Percentiles rank a stretch among this genome's conserved stretches.
Evolutionary conservation across 2,113 vertebrate genomes (phyloP).

Genomic region (Xiphorhynchus elegans): DNA sequence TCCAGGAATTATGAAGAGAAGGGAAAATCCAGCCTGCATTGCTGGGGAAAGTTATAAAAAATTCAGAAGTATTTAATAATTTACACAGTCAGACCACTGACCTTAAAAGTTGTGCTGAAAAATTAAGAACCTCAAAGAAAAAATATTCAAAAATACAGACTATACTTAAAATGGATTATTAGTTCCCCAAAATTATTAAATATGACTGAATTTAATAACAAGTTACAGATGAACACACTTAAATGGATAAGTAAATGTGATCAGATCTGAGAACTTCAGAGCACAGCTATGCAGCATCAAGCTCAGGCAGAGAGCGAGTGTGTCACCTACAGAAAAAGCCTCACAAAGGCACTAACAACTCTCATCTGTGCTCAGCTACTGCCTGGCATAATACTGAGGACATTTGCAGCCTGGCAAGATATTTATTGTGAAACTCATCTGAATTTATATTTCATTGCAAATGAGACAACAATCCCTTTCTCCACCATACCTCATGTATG

Average conservation of each 20-base stretch:
- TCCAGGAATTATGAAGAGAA: not conserved
- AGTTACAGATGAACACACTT: not conserved
- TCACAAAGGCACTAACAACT: not conserved
- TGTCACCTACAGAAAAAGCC: not conserved
- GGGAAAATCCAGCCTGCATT: conserved; percentile 5
- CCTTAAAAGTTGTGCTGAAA: conserved; percentile 72
- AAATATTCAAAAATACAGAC: conserved; percentile 25
- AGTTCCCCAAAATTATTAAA: not conserved
- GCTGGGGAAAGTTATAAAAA: conserved; percentile 53
- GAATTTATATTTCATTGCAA: conserved; percentile 21
- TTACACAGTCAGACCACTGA: conserved; percentile 44
- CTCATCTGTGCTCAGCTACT: not conserved
- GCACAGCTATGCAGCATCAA: not conserved
- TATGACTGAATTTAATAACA: conserved; percentile 25
- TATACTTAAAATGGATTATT: conserved; percentile 30
- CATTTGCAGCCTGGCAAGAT: not conserved
- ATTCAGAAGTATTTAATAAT: conserved; percentile 68
- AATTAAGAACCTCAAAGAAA: conserved; percentile 62
- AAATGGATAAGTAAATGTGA: not conserved
- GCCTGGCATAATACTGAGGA: not conserved
- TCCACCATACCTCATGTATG: not conserved
- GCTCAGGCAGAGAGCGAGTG: not conserved
- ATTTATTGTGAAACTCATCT: not conserved
- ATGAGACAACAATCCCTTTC: not conserved
- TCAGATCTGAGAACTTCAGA: not conserved